These are phyloP conservation scores for Cricetomys ansorgei DNA, from an alignment of 2,113 vertebrate genomes.

Conservation along the genomic window DNA sequence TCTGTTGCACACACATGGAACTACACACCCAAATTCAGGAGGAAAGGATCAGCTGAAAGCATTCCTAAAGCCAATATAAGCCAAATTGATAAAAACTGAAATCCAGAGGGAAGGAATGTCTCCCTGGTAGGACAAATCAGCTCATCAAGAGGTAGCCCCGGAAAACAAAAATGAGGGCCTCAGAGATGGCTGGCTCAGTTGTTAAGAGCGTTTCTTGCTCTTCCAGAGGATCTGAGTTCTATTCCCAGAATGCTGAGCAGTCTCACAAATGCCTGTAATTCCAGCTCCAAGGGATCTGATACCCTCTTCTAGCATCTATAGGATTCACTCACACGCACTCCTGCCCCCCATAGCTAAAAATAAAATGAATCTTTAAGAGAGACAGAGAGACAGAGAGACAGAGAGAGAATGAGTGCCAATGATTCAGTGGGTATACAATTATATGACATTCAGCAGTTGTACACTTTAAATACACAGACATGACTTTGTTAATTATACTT, in stretches of 20 bases:
- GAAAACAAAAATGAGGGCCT: not conserved
- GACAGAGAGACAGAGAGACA: no score
- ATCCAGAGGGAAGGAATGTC: not conserved
- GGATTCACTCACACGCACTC: not conserved
- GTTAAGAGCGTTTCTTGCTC: not conserved
- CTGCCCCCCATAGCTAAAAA: not conserved
- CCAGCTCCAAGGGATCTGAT: not conserved
- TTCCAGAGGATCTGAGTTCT: not conserved
- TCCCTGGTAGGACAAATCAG: not conserved
- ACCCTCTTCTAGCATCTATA: not conserved
- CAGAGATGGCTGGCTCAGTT: not conserved
- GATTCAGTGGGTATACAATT: not conserved
- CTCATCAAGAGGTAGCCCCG: not conserved
- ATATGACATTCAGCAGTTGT: not conserved
- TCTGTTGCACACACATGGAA: no score
- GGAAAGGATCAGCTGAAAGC: not conserved
- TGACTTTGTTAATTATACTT: not conserved
- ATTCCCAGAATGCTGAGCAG: not conserved
- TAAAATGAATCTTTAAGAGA: not conserved
- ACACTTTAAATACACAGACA: slow-evolving; percentile 2
- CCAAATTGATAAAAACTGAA: not conserved
- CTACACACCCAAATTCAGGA: not conserved
- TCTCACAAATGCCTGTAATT: not conserved
- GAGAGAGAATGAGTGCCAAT: not conserved
- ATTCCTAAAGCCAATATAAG: not conserved